Evolutionary conservation across 1,140 invertebrate species (phyloP).

Genomic region (Venustaconcha ellipsiformis): DNA sequence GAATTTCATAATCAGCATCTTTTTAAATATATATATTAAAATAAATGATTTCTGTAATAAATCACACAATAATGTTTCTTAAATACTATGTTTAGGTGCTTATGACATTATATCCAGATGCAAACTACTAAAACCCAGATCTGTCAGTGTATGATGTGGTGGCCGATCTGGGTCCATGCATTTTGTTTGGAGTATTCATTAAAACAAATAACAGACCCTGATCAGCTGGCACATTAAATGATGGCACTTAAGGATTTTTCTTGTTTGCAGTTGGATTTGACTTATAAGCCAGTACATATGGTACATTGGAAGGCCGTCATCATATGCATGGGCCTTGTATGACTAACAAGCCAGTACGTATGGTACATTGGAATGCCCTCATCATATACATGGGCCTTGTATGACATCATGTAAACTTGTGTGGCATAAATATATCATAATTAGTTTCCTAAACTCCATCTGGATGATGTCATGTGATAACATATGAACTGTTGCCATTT

Average conservation of each 20-base stretch:
- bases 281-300: not conserved
- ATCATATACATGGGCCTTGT: not conserved
- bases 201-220: no score
- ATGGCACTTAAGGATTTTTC: no score
- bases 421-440: not conserved
- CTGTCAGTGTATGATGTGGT: no score
- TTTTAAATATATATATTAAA: no score
- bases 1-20: no score
- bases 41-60: no score
- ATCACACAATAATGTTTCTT: not conserved
- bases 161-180: no score
- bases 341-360: not conserved
- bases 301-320: not conserved
- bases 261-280: no score
- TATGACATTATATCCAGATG: no score
- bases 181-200: no score
- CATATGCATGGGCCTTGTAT: not conserved
- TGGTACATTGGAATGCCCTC: not conserved
- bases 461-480: not conserved
- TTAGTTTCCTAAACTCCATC: not conserved
- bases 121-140: no score
- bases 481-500: constrained; percentile 21
- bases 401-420: not conserved
- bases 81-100: not conserved
- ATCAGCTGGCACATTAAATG: no score